phyloP scores from a whole-genome alignment of 2,113 vertebrate genomes.

The Setophaga petechia region DNA sequence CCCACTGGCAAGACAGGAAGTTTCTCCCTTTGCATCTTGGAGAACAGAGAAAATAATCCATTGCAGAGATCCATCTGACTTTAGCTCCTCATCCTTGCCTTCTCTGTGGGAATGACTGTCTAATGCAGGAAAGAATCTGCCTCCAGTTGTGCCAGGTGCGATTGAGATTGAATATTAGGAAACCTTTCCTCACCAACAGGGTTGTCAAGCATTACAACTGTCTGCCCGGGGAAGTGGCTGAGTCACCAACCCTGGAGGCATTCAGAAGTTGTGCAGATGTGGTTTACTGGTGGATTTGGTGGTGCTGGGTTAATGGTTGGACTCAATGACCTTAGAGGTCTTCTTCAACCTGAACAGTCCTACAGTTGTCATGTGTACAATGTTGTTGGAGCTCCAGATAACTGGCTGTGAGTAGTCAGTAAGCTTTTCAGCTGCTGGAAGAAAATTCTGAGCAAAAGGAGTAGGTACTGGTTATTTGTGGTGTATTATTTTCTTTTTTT shows the following conservation, averaged over 20 bases:
- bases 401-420: background rate
- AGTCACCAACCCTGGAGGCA: background rate
- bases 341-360: background rate
- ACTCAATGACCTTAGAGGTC: background rate
- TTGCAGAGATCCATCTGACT: background rate
- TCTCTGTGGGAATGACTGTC: background rate
- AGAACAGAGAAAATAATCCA: background rate
- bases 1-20: background rate
- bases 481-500: accelerated
- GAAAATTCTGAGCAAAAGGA: background rate
- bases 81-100: background rate
- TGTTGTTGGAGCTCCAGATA: background rate
- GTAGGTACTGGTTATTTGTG: background rate
- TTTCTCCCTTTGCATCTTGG: background rate
- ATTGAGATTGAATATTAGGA: background rate
- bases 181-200: background rate
- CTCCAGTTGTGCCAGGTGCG: background rate
- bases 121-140: background rate
- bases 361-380: background rate
- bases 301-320: background rate
- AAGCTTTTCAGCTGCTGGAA: background rate
- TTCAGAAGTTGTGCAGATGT: background rate
- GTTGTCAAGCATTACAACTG: background rate
- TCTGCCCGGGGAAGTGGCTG: background rate
- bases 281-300: background rate